Evolutionary conservation across 2,113 vertebrate genomes (phyloP), one percentile per base, ranked within the genome.

Genomic region (Pontoporia blainvillei): DNA sequence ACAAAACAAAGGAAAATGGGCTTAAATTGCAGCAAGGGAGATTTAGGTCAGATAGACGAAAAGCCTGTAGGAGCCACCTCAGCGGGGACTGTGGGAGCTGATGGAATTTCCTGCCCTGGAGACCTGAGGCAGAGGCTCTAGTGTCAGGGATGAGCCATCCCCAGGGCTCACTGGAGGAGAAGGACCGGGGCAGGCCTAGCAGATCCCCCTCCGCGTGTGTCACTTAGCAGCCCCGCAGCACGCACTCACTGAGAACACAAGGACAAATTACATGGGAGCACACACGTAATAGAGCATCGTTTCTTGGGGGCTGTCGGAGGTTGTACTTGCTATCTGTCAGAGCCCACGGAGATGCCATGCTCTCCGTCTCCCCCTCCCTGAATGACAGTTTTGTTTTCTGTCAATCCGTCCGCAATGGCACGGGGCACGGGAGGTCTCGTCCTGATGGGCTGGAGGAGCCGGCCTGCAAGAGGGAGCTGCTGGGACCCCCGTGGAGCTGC

Each of bases 11-110:
- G 96, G 96, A 95, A 97, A 96, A 97, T 85, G 94, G 95, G 97
- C 90, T 98, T 97, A 84, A 98, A 97, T 97, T 94, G 92, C 97
- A 97, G 93, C 95, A 66, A 86, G 96, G 78, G 95, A 98, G 97
- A 98, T 98, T 91, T 96, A 96, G 97, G 97, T 97, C 97, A 98
- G 97, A 97, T 98, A 97, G 87, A 92, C 79, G 95, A 52, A 90
- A 64, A 89, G 92, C 73, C 95, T 41, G 64, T 61, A 49, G 92
- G 96, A 97, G 97, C 49, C 78, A 64, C 34, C 0, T 3, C 72
- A 93, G 66, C 0, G 1, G 91, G 82, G 94, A 82, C 67, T 82
- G 8, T 39, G 69, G 88, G 95, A 93, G 86, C 92, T 90, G 97
- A 97, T 98, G 97, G 97, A 97, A 97, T 98, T 97, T 98, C 96